A percentile compares a stretch with the other conserved stretches of the same genome.
phyloP scores from a whole-genome alignment of 2,797 vertebrate species.

The Tokudaia tokunoshimensis region DNA sequence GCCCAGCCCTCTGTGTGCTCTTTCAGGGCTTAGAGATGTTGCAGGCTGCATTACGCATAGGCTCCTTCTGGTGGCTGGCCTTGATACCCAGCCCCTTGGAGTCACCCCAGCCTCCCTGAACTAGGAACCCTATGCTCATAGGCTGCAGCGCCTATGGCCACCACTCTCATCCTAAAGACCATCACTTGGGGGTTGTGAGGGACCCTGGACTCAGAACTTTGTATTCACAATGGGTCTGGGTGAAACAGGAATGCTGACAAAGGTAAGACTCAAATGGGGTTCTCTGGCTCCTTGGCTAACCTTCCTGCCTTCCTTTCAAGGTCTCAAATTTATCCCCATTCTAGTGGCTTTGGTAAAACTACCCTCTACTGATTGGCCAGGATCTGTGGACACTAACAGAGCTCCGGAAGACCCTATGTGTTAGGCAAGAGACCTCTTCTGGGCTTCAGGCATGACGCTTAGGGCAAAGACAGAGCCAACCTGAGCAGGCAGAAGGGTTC shows the following conservation, averaged over 20 bases:
- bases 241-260: too few relatives aligned
- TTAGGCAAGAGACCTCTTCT: fast-evolving
- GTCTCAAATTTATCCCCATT: background rate
- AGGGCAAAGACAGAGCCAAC: background rate
- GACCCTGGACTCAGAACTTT: background rate
- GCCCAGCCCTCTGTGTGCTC: background rate
- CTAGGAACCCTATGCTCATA: background rate
- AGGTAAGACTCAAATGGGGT: background rate
- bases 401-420: background rate
- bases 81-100: background rate
- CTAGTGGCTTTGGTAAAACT: background rate
- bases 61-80: background rate
- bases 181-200: fast-evolving
- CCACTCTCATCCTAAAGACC: background rate
- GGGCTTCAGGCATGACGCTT: fast-evolving
- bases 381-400: fast-evolving
- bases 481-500: background rate
- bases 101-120: background rate
- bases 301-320: background rate
- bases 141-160: background rate
- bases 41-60: background rate
- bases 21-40: background rate
- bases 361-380: background rate
- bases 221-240: background rate
- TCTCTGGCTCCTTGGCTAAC: background rate